A percentile compares a stretch with the other conserved stretches of the same genome.
Evolutionary conservation across 1,140 invertebrate genomes (phyloP).

Genomic region (Panulirus ornatus): DNA sequence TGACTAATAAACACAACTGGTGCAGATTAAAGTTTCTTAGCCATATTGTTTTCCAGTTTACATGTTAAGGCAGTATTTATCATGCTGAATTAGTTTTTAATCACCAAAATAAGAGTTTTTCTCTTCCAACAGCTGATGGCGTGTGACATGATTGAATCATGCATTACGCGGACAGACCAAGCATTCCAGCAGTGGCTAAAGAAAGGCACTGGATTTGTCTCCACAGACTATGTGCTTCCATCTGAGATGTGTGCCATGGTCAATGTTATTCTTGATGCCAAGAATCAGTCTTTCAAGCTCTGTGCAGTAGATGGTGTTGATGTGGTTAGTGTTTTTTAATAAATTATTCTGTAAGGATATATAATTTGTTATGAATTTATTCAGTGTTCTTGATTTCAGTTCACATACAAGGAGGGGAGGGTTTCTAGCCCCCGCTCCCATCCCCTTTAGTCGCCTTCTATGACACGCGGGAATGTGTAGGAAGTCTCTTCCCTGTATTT

Average conservation of each 20-base stretch:
- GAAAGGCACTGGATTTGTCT: constrained; percentile 96
- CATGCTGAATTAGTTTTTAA: background rate
- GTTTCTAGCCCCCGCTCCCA: too few species aligned
- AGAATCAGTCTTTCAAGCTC: constrained; percentile 96
- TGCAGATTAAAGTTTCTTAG: too few species aligned
- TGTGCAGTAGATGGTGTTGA: constrained; percentile 97
- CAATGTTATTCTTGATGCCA: constrained; percentile 96
- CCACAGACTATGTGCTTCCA: constrained; percentile 98
- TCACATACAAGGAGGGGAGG: too few species aligned
- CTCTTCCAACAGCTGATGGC: constrained; percentile 87
- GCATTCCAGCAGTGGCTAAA: constrained; percentile 94
- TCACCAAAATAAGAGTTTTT: background rate
- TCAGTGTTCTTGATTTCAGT: too few species aligned
- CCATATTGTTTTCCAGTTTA: too few species aligned
- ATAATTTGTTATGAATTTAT: too few species aligned
- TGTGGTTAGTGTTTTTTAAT: constrained; percentile 88
- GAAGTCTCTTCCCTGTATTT: too few species aligned
- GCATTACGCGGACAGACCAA: constrained; percentile 82
- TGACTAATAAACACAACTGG: too few species aligned
- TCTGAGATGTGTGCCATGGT: constrained; percentile 99
- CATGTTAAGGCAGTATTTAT: too few species aligned
- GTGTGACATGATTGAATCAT: constrained; percentile 99
- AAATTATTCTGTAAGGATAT: too few species aligned
- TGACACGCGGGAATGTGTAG: too few species aligned
- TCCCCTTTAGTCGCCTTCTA: too few species aligned